Evolutionary conservation across 2,888 invertebrate species (phyloP), one percentile per base, ranked within the genome.

Genomic region (Drosophila putrida): DNA sequence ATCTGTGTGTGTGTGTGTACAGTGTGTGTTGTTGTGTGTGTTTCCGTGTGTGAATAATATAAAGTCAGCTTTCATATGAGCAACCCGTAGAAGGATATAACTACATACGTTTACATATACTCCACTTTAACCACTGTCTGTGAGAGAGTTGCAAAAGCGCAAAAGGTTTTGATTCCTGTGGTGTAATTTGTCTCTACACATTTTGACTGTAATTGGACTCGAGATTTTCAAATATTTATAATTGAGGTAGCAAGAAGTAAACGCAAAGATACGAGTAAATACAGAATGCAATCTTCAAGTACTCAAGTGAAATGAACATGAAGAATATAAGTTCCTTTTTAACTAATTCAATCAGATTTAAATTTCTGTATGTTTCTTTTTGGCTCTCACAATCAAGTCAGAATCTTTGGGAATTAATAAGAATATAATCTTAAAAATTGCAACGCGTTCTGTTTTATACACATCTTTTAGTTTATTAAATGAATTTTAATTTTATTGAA

Each of bases 41-140:
- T 47, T 20, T 43, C 27, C 50, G 49, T 55, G 71, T 62, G 51
- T 60, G 27, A 38, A 62, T 59, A 50, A 50, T 46, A 68, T 72
- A 50, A 69, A 60, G 65, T 70, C 70, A 65, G 73, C 55, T 59
- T 50, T 47, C 62, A 35, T 55, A 33, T 10, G n/a, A 35, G 8
- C 15, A 28, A n/a, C 20, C 44, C 11, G 15, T 15, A 38, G 9
- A 47, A 33, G 27, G 10, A 68, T 39, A 46, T 31, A n/a, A n/a
- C n/a, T n/a, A 20, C 4, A 1, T 15, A 10, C 33, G 13, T 13
- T 28, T 6, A 10, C 11, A 35, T 20, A 20, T 1, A 20, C 41
- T 20, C 0, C 20, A 43, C 25, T n/a, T n/a, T 1, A 11, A 13
- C 9, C 10, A 15, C 51, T 11, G 39, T 47, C 11, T 41, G 53